Evolutionary conservation across 2,888 invertebrate species (phyloP), one percentile per base, ranked within the genome.

Genomic region (Lumbricus terrestris): DNA sequence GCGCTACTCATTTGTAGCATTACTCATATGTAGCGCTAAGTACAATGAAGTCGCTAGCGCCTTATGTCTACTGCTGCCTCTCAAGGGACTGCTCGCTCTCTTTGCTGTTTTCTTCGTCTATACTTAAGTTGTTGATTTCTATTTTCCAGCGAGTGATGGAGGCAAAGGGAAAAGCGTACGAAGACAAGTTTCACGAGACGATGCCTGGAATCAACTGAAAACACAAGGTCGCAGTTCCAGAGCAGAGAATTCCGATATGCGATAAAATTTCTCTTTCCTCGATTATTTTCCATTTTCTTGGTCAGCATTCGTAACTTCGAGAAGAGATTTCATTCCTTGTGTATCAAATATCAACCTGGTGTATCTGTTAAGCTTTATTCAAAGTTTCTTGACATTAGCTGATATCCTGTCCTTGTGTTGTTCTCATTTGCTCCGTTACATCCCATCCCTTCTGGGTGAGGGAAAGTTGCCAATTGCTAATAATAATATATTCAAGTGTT

Each of bases 61-160:
- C 23, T 47, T 23, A 47, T 47, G 4, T 15, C 23, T 23, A 47
- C 15, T 4, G 20, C 47, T 20, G 23, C n/a, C n/a, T 18, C 47
- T 47, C 6, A 16, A 20, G 47, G 47, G 23, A 83, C 33, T 33
- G 83, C 83, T 83, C 34, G 20, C 33, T 33, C 16, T n/a, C n/a
- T n/a, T n/a, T 82, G 8, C 8, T 82, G 1, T 11, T 35, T 83
- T 33, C 8, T 69, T n/a, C 29, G 3, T 69, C 29, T 6, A 54
- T 69, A 69, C 29, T 29, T 8, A 29, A 13, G n/a, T 8, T 29
- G 16, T 16, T 16, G 35, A 23, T 35, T 8, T 35, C 2, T 85
- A 33, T 85, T 83, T 83, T 85, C 35, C 85, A 85, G 85, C 34
- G 8, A 85, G n/a, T 85, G 85, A n/a, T 85, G 85, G 85, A 85